Evolutionary conservation across 2,797 vertebrate genomes (phyloP), one percentile per base, ranked within the genome.

Genomic region (Notolepis coatsorum): DNA sequence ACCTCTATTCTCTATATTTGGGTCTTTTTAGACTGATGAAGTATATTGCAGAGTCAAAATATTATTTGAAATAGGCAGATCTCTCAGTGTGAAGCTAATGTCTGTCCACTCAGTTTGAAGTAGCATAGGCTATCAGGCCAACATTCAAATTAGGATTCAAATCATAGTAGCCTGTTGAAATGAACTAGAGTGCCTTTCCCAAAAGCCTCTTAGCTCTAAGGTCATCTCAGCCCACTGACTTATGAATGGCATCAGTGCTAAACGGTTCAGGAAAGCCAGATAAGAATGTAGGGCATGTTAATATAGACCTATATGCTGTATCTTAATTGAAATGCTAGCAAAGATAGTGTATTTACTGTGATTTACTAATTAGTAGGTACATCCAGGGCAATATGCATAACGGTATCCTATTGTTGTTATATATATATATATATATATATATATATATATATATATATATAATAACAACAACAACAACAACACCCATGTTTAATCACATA

Each of bases 291-390:
- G n/a, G n/a, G n/a, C n/a, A 7, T 69, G 68, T 76, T 73, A 76
- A 76, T 71, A 61, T 71, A 61, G 57, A 18, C 3, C 15, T 20
- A n/a, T 57, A 31, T 71, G 47, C 1, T 62, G 62, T 51, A 60
- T 63, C 25, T 52, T 63, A 79, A 54, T 70, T 75, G 61, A 81
- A 62, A 35, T 52, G 31, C 57, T 65, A 65, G 39, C 78, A 63
- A 77, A 80, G 66, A 61, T n/a, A n/a, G n/a, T n/a, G n/a, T n/a
- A n/a, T n/a, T n/a, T n/a, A n/a, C 30, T 47, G 42, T 42, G 33
- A 33, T 39, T 84, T 62, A 80, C 86, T 82, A 75, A 86, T 90
- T 80, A 82, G 48, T 66, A 65, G 68, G 73, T 77, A 78, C 82
- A 82, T 89, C 84, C 82, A 71, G 63, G 62, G 47, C 54, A 20